Percentiles rank a stretch among this genome's conserved stretches.
Evolutionary conservation across 2,113 vertebrate genomes (phyloP).

Genomic region (Microcebus murinus): DNA sequence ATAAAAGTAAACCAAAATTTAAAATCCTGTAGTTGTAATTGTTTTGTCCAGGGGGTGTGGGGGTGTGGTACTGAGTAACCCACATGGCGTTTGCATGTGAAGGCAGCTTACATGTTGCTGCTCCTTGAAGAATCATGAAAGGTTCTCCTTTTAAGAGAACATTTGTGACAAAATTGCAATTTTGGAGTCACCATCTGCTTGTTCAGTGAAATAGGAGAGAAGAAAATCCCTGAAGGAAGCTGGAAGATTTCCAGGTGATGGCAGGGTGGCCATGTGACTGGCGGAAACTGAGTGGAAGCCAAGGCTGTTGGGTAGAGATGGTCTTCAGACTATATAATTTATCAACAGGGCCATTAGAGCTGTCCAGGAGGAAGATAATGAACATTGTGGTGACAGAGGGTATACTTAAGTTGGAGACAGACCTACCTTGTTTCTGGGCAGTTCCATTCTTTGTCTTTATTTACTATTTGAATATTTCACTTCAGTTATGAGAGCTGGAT

Average conservation of each 20-base stretch:
- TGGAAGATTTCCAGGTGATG: neutral
- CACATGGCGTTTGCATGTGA: neutral
- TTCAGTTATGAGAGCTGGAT: neutral
- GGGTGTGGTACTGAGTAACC: neutral
- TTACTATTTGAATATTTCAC: neutral
- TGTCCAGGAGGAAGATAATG: neutral
- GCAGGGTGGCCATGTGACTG: neutral
- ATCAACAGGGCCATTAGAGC: neutral
- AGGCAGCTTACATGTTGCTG: neutral
- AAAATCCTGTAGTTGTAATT: neutral
- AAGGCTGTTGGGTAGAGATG: neutral
- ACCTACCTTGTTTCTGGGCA: neutral
- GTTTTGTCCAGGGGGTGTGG: neutral
- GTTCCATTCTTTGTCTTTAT: neutral
- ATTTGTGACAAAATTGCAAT: neutral
- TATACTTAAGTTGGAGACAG: neutral
- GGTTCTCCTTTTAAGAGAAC: neutral
- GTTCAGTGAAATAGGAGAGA: neutral
- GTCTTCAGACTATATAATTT: neutral
- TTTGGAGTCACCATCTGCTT: neutral
- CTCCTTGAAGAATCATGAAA: neutral
- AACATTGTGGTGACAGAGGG: neutral
- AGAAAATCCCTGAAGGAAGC: neutral
- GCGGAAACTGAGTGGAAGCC: neutral
- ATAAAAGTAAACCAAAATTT: neutral